Evolutionary conservation across 2,888 invertebrate species (phyloP).

Genomic region (Agrochola litura): DNA sequence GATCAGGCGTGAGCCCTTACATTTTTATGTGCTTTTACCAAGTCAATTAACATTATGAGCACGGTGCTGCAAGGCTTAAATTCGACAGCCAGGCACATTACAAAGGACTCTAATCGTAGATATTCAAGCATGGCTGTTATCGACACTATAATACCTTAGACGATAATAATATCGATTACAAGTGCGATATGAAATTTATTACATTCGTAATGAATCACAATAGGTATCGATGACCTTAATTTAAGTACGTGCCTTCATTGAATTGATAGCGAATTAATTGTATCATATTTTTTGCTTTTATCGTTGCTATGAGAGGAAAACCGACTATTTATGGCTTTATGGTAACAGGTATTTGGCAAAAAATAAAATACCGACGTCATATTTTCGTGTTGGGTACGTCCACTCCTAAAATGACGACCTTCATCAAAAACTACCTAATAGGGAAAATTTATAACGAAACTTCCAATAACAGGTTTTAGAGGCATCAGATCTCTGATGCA

Average conservation of each 20-base stretch:
- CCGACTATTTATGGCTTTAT: not conserved
- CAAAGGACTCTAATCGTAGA: slow-evolving; percentile 44
- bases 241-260: slow-evolving; percentile 38
- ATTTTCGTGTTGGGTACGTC: not conserved
- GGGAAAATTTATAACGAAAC: not conserved
- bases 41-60: slow-evolving; percentile 37
- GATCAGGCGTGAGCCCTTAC: slow-evolving; percentile 27
- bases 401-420: slow-evolving; percentile 2
- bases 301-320: slow-evolving; percentile 44
- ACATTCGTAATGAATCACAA: slow-evolving; percentile 57
- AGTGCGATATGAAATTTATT: slow-evolving; percentile 60
- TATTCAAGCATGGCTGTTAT: slow-evolving; percentile 51
- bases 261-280: slow-evolving; percentile 43
- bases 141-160: slow-evolving; percentile 53
- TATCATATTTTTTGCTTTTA: slow-evolving; percentile 13
- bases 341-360: not conserved
- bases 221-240: slow-evolving; percentile 38
- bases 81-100: slow-evolving; percentile 38
- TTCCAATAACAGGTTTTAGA: not conserved
- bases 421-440: not conserved
- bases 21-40: slow-evolving; percentile 29
- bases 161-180: slow-evolving; percentile 61
- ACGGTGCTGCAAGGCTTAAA: slow-evolving; percentile 23
- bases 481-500: not conserved
- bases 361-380: not conserved